These are phyloP conservation scores for Percopsis omiscomaycus DNA, from an alignment of 2,797 vertebrate genomes.

Conservation along the genomic window DNA sequence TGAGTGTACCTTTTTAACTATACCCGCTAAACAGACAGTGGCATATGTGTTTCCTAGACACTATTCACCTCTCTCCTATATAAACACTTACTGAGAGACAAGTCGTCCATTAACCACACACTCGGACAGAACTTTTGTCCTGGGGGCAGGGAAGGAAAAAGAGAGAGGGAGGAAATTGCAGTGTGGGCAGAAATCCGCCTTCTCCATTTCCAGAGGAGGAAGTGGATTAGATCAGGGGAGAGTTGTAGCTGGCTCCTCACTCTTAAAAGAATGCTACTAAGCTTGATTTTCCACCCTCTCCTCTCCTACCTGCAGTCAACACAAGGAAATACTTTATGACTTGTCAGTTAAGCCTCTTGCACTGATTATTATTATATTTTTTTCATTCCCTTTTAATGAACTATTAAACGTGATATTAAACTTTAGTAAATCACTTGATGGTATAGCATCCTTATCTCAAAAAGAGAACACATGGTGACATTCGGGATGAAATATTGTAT, in stretches of 20 bases:
- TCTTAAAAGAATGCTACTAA: conserved; percentile 62
- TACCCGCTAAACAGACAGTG: too few relatives aligned
- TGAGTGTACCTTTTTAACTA: too few relatives aligned
- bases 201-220: conserved; percentile 94
- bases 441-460: too few relatives aligned
- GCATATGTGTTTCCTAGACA: too few relatives aligned
- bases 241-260: conserved; percentile 66
- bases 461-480: too few relatives aligned
- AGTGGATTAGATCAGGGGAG: conserved; percentile 79
- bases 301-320: background rate
- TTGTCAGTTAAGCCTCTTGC: too few relatives aligned
- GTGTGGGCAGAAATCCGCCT: conserved; percentile 90
- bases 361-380: too few relatives aligned
- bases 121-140: conserved; percentile 60
- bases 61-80: conserved; percentile 47
- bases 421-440: too few relatives aligned
- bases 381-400: background rate
- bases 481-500: too few relatives aligned
- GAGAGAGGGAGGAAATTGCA: conserved; percentile 88
- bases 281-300: conserved; percentile 54
- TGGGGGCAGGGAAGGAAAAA: conserved; percentile 45
- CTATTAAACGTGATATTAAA: too few relatives aligned
- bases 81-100: conserved; percentile 59
- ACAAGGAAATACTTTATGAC: background rate
- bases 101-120: conserved; percentile 65